phyloP scores from a whole-genome alignment of 2,113 vertebrate species.

The Psittacula cyanocephala region DNA sequence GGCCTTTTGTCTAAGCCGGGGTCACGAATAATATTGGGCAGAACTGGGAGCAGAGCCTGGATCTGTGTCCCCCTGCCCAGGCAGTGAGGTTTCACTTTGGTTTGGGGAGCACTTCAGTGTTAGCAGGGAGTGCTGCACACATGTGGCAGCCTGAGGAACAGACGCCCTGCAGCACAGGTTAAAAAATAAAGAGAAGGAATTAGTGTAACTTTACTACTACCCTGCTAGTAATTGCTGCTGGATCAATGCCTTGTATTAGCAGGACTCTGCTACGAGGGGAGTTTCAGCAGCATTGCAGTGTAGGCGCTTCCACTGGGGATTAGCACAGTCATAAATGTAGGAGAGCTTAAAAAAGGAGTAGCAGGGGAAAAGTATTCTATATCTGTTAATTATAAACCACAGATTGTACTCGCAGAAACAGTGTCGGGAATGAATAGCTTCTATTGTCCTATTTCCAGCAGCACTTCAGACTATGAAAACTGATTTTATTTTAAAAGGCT shows the following conservation, averaged over 20 bases:
- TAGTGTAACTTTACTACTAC: neutral
- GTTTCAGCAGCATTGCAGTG: slow-evolving; percentile 13
- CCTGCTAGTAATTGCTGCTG: neutral
- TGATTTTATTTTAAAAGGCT: slow-evolving; percentile 56
- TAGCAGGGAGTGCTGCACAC: neutral
- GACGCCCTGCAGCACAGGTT: neutral
- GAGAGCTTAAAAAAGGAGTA: slow-evolving; percentile 39
- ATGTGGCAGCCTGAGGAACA: neutral
- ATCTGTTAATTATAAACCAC: neutral
- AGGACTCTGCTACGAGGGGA: neutral
- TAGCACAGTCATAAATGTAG: slow-evolving; percentile 43
- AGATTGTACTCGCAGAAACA: slow-evolving; percentile 24
- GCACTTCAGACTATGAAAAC: slow-evolving; percentile 49
- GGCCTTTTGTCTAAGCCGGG: neutral
- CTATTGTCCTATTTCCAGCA: slow-evolving; percentile 48
- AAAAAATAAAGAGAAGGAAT: neutral
- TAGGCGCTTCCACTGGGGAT: neutral
- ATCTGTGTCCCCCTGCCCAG: neutral
- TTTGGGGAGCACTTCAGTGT: neutral
- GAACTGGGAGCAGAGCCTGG: neutral
- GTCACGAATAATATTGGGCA: fast-evolving
- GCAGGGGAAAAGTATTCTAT: neutral
- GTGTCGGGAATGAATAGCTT: slow-evolving; percentile 9
- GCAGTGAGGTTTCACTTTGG: neutral
- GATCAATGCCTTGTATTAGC: neutral